Conservation (phyloP, 2,888 invertebrate species). For the Drosophila setosimentum region DNA sequence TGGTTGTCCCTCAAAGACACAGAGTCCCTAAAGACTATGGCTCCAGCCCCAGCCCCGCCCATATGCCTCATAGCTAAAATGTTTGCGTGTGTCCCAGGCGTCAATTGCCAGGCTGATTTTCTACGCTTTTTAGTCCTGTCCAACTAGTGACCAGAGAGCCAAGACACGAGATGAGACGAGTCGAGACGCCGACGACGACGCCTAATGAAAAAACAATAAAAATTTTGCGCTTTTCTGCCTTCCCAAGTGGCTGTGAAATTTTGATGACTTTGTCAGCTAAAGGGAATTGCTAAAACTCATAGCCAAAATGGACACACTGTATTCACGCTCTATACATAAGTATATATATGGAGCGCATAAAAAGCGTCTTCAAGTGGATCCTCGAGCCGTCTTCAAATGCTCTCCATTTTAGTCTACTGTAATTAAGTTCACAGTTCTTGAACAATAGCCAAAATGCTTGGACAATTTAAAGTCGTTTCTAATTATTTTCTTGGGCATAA, state of each 20-base stretch:
- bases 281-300: conserved; percentile 64
- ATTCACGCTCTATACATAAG: conserved; percentile 12
- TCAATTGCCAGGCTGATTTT: conserved; percentile 43
- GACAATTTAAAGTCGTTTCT: conserved; percentile 29
- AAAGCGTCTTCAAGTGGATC: conserved; percentile 28
- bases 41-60: background rate
- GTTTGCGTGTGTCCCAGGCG: conserved; percentile 46
- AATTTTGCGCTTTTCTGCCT: conserved; percentile 79
- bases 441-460: conserved; percentile 36
- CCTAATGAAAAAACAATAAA: conserved; percentile 79
- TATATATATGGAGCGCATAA: background rate
- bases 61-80: conserved; percentile 9
- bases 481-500: conserved; percentile 26
- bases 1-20: conserved; percentile 30
- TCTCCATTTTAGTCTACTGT: conserved; percentile 48
- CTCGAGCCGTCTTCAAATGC: conserved; percentile 12
- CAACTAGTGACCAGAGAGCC: conserved; percentile 31
- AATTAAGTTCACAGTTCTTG: conserved; percentile 54
- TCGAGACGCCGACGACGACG: conserved; percentile 26
- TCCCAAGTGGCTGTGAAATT: conserved; percentile 80
- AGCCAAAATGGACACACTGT: conserved; percentile 55
- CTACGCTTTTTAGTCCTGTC: conserved; percentile 30
- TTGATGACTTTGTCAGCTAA: conserved; percentile 74
- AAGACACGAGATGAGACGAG: background rate
- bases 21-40: conserved; percentile 37